These are phyloP conservation scores for Scatophagus argus DNA, from an alignment of 2,113 vertebrate species.

Conservation along the genomic window DNA sequence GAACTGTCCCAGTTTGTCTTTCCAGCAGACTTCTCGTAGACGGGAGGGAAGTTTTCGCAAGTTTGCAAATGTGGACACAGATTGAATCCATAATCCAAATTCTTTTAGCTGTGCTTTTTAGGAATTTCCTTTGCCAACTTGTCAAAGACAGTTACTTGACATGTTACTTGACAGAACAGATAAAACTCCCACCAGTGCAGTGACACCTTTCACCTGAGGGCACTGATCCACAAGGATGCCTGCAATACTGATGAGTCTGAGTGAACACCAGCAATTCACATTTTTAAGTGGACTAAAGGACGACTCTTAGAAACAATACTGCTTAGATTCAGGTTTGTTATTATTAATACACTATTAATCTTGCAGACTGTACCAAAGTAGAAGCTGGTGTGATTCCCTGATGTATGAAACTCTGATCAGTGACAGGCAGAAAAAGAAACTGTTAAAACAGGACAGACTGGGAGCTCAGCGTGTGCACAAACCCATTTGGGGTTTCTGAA, in stretches of 20 bases:
- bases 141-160: slow-evolving; percentile 5
- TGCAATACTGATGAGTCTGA: slow-evolving; percentile 8
- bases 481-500: slow-evolving; percentile 8
- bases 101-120: neutral
- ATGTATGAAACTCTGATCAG: slow-evolving; percentile 15
- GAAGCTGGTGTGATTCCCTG: slow-evolving; percentile 7
- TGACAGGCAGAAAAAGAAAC: slow-evolving; percentile 5
- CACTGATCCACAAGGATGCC: slow-evolving; percentile 3
- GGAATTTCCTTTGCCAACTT: neutral
- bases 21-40: neutral
- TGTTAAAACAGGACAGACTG: slow-evolving; percentile 4
- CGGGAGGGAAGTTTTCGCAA: neutral
- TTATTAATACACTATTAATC: slow-evolving; percentile 14
- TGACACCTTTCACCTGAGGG: neutral
- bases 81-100: neutral
- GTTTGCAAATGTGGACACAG: neutral
- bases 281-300: slow-evolving; percentile 14
- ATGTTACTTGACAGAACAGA: slow-evolving; percentile 1
- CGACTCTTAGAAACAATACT: neutral
- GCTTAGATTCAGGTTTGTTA: slow-evolving; percentile 18
- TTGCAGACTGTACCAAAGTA: slow-evolving; percentile 8
- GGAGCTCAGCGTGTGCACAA: neutral
- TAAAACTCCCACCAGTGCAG: slow-evolving; percentile 8
- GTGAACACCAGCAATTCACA: neutral
- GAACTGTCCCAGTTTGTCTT: slow-evolving; percentile 24